Evolutionary conservation across 2,888 invertebrate species (phyloP).

Genomic region (Hypsopygia costalis): DNA sequence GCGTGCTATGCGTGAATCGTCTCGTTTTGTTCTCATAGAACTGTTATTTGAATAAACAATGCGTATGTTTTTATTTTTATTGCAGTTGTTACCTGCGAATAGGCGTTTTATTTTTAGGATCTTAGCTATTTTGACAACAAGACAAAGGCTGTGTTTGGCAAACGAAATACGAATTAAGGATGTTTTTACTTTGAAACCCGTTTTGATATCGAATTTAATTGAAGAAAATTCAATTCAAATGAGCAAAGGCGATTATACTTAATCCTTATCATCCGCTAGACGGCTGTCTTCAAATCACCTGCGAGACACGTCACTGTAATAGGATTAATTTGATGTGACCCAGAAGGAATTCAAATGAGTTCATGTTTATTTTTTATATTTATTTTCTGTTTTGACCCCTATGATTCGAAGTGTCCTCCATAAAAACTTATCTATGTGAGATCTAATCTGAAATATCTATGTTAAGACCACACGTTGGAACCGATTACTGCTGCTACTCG

Average conservation of each 20-base stretch:
- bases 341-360: constrained; percentile 37
- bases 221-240: constrained; percentile 22
- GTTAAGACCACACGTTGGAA: constrained; percentile 44
- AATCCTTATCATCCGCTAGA: constrained; percentile 28
- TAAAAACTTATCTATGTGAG: constrained; percentile 33
- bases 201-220: constrained; percentile 22
- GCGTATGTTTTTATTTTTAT: constrained; percentile 21
- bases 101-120: constrained; percentile 9
- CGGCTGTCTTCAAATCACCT: constrained; percentile 30
- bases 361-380: constrained; percentile 28
- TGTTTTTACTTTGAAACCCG: neutral
- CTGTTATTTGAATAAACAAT: constrained; percentile 24
- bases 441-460: constrained; percentile 41
- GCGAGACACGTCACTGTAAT: constrained; percentile 50
- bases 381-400: constrained; percentile 27
- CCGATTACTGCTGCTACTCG: constrained; percentile 24
- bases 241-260: constrained; percentile 31
- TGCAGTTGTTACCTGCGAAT: constrained; percentile 5
- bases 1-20: constrained; percentile 29
- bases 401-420: constrained; percentile 30
- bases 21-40: constrained; percentile 25
- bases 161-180: too few species aligned
- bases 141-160: constrained; percentile 1
- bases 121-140: neutral
- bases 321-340: constrained; percentile 55